Percentiles rank a stretch among this genome's conserved stretches.
Conservation (phyloP, 2,113 vertebrate genomes). For the Perognathus longimembris region DNA sequence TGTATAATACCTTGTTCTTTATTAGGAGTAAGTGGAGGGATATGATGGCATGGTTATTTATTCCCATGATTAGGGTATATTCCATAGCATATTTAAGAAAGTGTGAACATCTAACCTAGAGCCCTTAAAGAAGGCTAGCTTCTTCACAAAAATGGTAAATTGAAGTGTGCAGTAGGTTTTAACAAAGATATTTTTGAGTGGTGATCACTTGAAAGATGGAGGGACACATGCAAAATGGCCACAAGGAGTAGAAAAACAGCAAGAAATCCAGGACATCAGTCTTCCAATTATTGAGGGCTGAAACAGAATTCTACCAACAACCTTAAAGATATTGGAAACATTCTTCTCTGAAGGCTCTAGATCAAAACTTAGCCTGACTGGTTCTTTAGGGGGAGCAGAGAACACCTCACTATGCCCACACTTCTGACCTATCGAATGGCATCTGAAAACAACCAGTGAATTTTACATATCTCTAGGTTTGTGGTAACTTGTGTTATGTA, state of each 20-base stretch:
- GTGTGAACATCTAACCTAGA: neutral
- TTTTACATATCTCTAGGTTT: neutral
- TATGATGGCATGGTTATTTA: neutral
- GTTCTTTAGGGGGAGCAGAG: neutral
- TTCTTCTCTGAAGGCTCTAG: neutral
- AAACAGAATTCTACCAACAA: neutral
- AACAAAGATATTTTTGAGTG: neutral
- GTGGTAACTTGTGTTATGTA: neutral
- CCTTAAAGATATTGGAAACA: neutral
- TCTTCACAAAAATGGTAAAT: neutral
- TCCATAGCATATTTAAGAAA: neutral
- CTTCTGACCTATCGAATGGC: conserved; percentile 9
- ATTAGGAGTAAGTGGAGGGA: neutral
- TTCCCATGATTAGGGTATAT: neutral
- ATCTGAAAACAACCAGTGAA: neutral
- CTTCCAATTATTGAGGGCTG: neutral
- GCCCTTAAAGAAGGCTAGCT: neutral
- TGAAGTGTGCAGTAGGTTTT: neutral
- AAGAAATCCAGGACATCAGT: neutral
- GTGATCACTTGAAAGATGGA: neutral
- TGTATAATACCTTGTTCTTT: neutral
- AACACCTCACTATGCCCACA: neutral
- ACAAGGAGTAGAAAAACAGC: neutral
- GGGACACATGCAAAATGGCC: neutral
- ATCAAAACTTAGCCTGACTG: neutral